Percentiles rank a stretch among this genome's conserved stretches.
Conservation (phyloP, 2,797 vertebrate species). For the Phoxinus dragarum region DNA sequence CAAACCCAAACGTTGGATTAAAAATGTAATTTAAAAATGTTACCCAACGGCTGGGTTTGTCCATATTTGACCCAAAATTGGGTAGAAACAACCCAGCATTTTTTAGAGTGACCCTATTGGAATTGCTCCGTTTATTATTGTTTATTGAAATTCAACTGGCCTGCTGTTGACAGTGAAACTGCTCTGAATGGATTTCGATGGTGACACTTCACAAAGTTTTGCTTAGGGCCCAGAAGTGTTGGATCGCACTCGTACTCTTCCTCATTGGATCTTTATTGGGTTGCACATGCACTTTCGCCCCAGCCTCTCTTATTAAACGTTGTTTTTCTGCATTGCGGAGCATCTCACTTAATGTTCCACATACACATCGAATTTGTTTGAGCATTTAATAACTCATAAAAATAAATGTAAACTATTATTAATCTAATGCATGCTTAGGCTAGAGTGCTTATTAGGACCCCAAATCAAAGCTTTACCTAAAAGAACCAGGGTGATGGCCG, state of each 20-base stretch:
- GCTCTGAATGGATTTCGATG: background rate
- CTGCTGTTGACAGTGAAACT: background rate
- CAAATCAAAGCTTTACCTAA: conserved; percentile 21
- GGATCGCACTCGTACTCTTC: background rate
- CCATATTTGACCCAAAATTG: too few relatives aligned
- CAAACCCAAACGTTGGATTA: too few relatives aligned
- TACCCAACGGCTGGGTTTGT: too few relatives aligned
- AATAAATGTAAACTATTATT: conserved; percentile 27
- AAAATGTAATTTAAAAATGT: too few relatives aligned
- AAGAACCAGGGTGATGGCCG: background rate
- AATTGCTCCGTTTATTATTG: too few relatives aligned
- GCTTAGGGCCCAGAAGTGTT: background rate
- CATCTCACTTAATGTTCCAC: conserved; percentile 10
- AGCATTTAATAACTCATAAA: background rate
- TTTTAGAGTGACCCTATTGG: too few relatives aligned
- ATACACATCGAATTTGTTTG: background rate
- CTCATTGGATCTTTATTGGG: conserved; percentile 9
- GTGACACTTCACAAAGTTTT: background rate
- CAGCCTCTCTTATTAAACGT: conserved; percentile 18
- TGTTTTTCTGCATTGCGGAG: background rate
- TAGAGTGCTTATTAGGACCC: conserved; percentile 13
- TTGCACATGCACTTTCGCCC: conserved; percentile 17
- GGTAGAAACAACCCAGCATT: too few relatives aligned
- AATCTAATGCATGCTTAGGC: conserved; percentile 10
- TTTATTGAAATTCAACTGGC: too few relatives aligned